phyloP scores from a whole-genome alignment of 2,797 vertebrate genomes.

The Trematomus bernacchii region DNA sequence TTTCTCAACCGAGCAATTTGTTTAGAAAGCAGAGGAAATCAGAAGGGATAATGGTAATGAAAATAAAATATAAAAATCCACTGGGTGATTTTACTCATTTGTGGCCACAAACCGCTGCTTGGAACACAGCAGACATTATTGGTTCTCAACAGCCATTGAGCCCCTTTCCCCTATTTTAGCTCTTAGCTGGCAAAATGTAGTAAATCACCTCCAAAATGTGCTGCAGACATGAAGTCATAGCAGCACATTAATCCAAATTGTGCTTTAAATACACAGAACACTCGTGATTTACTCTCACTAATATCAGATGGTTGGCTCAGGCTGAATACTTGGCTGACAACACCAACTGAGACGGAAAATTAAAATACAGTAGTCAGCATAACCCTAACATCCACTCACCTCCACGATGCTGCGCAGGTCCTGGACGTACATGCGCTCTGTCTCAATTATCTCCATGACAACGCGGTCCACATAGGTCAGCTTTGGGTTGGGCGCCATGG shows the following conservation, averaged over 20 bases:
- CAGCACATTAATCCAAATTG: constrained; percentile 49
- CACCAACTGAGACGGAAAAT: constrained; percentile 26
- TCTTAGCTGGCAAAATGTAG: constrained; percentile 42
- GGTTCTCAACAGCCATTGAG: constrained; percentile 34
- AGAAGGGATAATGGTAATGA: constrained; percentile 31
- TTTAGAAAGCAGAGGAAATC: constrained; percentile 48
- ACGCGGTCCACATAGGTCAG: constrained; percentile 94
- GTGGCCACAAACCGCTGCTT: constrained; percentile 55
- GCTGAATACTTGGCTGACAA: constrained; percentile 44
- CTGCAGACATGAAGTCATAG: constrained; percentile 71
- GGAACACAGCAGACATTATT: constrained; percentile 47
- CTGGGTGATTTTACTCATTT: constrained; percentile 41
- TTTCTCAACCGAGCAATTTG: constrained; percentile 36
- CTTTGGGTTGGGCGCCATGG: constrained; percentile 85
- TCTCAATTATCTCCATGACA: constrained; percentile 96
- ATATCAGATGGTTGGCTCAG: constrained; percentile 39
- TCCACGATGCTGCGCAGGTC: constrained; percentile 96
- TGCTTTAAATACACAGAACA: constrained; percentile 41
- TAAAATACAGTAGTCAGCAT: not conserved
- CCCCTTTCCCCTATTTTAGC: constrained; percentile 31
- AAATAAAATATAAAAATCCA: constrained; percentile 38
- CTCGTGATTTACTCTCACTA: constrained; percentile 37
- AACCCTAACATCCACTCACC: constrained; percentile 81
- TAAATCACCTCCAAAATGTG: constrained; percentile 40
- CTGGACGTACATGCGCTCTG: constrained; percentile 94